Conservation (phyloP, 2,113 vertebrate genomes). For the Indicator maculatus region DNA sequence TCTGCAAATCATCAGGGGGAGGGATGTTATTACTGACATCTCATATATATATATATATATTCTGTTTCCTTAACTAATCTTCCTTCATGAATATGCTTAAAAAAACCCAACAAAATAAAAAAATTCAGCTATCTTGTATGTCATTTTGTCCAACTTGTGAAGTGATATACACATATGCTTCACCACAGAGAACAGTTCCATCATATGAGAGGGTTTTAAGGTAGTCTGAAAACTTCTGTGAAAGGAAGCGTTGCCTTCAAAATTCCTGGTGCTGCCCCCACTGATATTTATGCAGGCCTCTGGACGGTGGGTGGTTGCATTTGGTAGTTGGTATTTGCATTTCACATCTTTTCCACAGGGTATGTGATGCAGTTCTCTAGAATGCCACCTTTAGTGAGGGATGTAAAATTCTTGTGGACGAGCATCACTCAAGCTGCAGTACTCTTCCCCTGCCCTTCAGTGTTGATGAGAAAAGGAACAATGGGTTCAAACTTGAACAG, state of each 20-base stretch:
- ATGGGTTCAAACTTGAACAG: too few species aligned
- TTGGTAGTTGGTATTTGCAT: not conserved
- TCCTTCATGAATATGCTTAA: conserved; percentile 41
- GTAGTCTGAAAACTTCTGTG: not conserved
- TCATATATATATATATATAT: conserved; percentile 14
- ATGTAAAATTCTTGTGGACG: not conserved
- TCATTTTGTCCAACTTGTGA: conserved; percentile 52
- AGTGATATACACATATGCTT: conserved; percentile 23
- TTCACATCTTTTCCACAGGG: not conserved
- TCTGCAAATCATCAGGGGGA: conserved; percentile 26
- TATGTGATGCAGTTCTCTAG: not conserved
- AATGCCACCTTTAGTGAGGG: not conserved
- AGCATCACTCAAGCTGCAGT: not conserved
- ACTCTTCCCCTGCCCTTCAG: not conserved
- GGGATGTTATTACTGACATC: conserved; percentile 22
- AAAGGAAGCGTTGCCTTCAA: not conserved
- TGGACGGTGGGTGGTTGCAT: not conserved
- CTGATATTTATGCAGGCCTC: not conserved
- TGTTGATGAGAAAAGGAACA: not conserved
- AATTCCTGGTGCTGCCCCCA: not conserved
- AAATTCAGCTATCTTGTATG: conserved; percentile 50
- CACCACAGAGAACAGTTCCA: conserved; percentile 18
- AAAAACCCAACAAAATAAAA: conserved; percentile 18
- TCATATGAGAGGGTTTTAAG: conserved; percentile 27
- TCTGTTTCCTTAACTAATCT: conserved; percentile 41